A percentile compares a stretch with the other conserved stretches of the same genome.
Conservation (phyloP, 2,888 invertebrate genomes). For the Sphinx pinastri region DNA sequence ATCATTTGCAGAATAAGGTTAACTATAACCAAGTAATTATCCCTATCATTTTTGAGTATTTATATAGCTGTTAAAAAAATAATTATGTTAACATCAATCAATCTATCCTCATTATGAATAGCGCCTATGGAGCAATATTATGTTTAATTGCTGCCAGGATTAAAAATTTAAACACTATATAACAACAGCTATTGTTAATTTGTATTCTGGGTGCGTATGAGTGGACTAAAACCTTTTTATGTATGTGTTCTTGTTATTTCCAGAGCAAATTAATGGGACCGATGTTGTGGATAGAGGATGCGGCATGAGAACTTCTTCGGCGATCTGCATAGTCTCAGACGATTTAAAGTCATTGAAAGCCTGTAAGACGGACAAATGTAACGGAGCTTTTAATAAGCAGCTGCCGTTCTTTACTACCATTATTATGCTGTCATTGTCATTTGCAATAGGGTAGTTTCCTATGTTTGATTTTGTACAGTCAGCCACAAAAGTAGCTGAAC, state of each 20-base stretch:
- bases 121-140: no score
- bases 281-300: neutral
- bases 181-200: neutral
- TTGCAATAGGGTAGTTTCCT: neutral
- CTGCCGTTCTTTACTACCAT: neutral
- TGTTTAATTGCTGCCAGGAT: no score
- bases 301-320: neutral
- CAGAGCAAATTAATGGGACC: neutral
- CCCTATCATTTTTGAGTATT: no score
- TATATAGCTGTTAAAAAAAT: no score
- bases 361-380: conserved; percentile 19
- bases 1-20: no score
- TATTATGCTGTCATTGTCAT: neutral
- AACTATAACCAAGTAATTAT: no score
- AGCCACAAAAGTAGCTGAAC: no score
- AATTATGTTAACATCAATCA: no score
- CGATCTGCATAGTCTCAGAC: neutral
- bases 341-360: neutral
- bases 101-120: no score
- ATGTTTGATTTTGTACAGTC: no score
- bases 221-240: neutral
- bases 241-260: neutral
- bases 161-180: no score
- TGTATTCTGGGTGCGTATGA: neutral
- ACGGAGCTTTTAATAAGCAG: neutral